Conservation (phyloP, 2,888 invertebrate genomes). For the Philopedon plagiatum region DNA sequence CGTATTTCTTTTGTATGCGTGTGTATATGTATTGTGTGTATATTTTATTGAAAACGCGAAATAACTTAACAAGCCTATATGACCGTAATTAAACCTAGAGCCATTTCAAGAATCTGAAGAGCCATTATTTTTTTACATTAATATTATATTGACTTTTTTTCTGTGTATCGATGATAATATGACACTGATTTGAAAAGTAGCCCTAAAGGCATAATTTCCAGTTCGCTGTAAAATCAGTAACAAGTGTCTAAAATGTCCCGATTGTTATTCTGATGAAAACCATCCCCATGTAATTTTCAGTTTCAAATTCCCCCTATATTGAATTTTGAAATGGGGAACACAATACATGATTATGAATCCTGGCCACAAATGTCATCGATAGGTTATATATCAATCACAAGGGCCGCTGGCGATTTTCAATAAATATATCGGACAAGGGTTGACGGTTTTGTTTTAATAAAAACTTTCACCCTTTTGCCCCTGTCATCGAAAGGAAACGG, state of each 20-base stretch:
- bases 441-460: conserved; percentile 62
- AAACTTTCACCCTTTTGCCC: conserved; percentile 48
- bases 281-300: conserved; percentile 59
- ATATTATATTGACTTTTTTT: too few species aligned
- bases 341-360: conserved; percentile 66
- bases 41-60: too few species aligned
- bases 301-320: conserved; percentile 62
- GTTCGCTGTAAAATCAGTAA: conserved; percentile 43
- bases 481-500: conserved; percentile 35
- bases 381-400: conserved; percentile 65
- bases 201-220: neutral
- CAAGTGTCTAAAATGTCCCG: conserved; percentile 52
- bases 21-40: too few species aligned
- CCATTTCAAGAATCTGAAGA: too few species aligned
- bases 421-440: conserved; percentile 49
- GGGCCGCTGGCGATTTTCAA: conserved; percentile 47
- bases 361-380: conserved; percentile 65
- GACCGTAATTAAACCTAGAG: too few species aligned
- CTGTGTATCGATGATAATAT: too few species aligned
- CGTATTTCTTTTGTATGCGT: too few species aligned
- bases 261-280: conserved; percentile 49
- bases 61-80: too few species aligned
- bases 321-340: conserved; percentile 63
- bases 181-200: neutral
- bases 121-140: too few species aligned